Base-by-base conservation (phyloP, 1,140 invertebrate species). In the Uloborus diversus region DNA sequence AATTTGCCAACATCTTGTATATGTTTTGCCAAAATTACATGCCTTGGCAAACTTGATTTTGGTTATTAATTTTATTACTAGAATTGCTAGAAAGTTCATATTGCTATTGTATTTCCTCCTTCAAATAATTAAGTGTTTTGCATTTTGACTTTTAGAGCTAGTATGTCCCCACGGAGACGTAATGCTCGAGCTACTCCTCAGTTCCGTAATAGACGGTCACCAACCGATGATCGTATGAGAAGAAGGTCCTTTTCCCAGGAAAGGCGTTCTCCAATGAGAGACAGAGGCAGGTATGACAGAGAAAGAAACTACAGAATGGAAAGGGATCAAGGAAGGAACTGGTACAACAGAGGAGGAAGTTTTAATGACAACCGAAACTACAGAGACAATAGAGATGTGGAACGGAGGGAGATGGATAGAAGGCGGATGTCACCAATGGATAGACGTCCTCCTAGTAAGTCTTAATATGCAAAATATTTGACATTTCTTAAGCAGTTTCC, bases 321-420 rank as follows among this genome's bases (percentile, higher is more conserved):
- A 17, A 64, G 73, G 32, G 49, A 65, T 3, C 30, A 62, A 17
- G 76, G 69, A 30, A 27, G 76, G 7, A 66, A 30, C 27, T 79
- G 76, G 76, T 79, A 79, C 37, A 79, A 79, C 32, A 9, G 76
- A 1, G 73, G 66, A n/a, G 53, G 73, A 7, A 66, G 37, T 30
- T 78, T 33, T 28, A 78, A 78, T 78, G 76, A 79, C 7, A 66
- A 66, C 25, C 28, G 59, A 23, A 57, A 47, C 17, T 79, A 69
- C 14, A 42, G 65, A 51, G 76, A 79, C 13, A 56, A 64, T 13
- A 59, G 70, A 20, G 68, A 70, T 3, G 30, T 27, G 11, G 64
- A 78, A 23, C 51, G 61, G 5, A 57, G 76, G 28, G 65, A 69
- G n/a, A 61, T 69, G 35, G 73, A 78, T 33, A 42, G 73, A 1